Conservation (phyloP, 2,797 vertebrate genomes). For the Apogon hyalosoma region DNA sequence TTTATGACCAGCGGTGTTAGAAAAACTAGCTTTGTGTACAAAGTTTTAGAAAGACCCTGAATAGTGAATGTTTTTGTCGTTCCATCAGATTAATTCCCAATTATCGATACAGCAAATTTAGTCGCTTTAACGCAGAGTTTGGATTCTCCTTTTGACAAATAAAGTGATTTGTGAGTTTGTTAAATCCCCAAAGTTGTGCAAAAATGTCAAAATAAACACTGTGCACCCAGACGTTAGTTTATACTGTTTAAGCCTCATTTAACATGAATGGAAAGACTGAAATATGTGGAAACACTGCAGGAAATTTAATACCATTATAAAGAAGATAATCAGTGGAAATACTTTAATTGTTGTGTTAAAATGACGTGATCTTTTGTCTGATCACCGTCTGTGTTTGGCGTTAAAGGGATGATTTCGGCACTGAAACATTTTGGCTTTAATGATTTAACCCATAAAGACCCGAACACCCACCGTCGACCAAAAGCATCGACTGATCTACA, state of each 20-base stretch:
- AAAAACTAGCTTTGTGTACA: conserved; percentile 53
- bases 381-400: conserved; percentile 60
- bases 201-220: background rate
- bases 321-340: background rate
- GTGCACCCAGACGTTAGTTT: conserved; percentile 13
- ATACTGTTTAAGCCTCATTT: conserved; percentile 10
- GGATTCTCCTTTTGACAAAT: no score
- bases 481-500: no score
- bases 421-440: conserved; percentile 27
- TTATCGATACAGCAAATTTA: conserved; percentile 8
- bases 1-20: conserved; percentile 27
- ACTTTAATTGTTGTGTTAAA: background rate
- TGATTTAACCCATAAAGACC: background rate
- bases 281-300: background rate
- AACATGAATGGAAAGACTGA: background rate
- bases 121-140: conserved; percentile 2
- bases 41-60: conserved; percentile 68
- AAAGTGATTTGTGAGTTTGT: background rate
- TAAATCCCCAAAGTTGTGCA: background rate
- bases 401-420: conserved; percentile 36
- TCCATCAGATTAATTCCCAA: background rate
- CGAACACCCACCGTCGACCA: no score
- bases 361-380: background rate
- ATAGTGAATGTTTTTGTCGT: conserved; percentile 23
- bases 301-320: background rate